Evolutionary conservation across 2,113 vertebrate genomes (phyloP).

Genomic region (Nasalis larvatus): DNA sequence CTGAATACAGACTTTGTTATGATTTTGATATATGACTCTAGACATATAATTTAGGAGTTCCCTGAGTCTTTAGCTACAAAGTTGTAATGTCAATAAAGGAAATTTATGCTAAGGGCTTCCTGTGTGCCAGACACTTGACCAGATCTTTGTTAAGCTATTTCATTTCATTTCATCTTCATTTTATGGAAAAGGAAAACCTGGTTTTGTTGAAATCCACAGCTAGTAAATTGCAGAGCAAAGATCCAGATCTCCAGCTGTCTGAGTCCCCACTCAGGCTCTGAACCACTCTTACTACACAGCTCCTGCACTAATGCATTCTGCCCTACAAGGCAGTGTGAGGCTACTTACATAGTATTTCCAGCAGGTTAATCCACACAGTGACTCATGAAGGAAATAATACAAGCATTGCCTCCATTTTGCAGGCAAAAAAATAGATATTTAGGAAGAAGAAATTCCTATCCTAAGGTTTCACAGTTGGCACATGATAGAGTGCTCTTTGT

Average conservation of each 20-base stretch:
- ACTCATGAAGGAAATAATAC: background rate
- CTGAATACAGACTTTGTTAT: background rate
- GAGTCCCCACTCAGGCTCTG: background rate
- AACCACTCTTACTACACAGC: background rate
- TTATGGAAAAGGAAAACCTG: background rate
- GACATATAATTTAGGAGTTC: background rate
- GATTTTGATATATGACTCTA: background rate
- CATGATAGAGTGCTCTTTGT: background rate
- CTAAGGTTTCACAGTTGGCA: background rate
- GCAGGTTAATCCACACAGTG: rapidly evolving
- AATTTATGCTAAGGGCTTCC: background rate
- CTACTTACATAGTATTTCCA: too few species aligned
- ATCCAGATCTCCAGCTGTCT: background rate
- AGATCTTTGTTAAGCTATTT: background rate
- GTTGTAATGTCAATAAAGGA: background rate
- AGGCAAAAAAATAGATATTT: background rate
- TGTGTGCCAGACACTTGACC: background rate
- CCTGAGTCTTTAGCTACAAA: background rate
- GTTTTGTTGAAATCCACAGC: background rate
- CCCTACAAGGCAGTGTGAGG: background rate
- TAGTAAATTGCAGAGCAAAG: background rate
- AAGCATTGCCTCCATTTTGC: background rate
- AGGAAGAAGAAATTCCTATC: background rate
- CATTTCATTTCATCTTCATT: background rate
- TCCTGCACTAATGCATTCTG: background rate